These are phyloP conservation scores for Zaprionus lachaisei DNA, from an alignment of 1,140 invertebrate genomes.

Conservation along the genomic window DNA sequence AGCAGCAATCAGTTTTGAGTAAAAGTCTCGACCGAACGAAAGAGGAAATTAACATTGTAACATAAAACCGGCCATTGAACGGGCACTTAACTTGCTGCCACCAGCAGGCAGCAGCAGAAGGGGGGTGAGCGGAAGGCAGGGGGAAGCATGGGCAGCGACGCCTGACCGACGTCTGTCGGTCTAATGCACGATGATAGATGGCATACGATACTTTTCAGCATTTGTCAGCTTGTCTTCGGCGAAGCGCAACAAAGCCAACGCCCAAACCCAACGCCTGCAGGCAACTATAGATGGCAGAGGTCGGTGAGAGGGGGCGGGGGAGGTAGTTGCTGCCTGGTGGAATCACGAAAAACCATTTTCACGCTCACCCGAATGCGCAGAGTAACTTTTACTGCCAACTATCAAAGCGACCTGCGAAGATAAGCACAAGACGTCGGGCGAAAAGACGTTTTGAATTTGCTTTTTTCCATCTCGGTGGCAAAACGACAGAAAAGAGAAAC, in stretches of 20 bases:
- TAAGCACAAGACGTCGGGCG: slow-evolving; percentile 59
- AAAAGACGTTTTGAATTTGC: slow-evolving; percentile 61
- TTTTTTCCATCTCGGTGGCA: slow-evolving; percentile 18
- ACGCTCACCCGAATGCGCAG: slow-evolving; percentile 78
- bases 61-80: slow-evolving; percentile 80
- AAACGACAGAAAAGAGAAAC: slow-evolving; percentile 16
- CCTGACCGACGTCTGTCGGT: slow-evolving; percentile 52
- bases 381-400: slow-evolving; percentile 74
- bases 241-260: slow-evolving; percentile 81
- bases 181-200: slow-evolving; percentile 83
- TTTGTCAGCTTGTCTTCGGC: slow-evolving; percentile 81
- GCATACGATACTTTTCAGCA: slow-evolving; percentile 82
- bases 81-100: slow-evolving; percentile 79
- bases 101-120: slow-evolving; percentile 13
- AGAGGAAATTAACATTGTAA: slow-evolving; percentile 79
- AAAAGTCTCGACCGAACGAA: slow-evolving; percentile 64
- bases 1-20: slow-evolving; percentile 67
- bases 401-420: slow-evolving; percentile 70
- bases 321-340: not conserved
- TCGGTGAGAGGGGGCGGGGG: no score
- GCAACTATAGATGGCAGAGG: not conserved
- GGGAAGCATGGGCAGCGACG: not conserved
- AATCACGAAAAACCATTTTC: slow-evolving; percentile 79
- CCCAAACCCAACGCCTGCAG: slow-evolving; percentile 22
- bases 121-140: not conserved